These are phyloP conservation scores for Thomomys bottae DNA, from an alignment of 2,113 vertebrate species.

Conservation along the genomic window DNA sequence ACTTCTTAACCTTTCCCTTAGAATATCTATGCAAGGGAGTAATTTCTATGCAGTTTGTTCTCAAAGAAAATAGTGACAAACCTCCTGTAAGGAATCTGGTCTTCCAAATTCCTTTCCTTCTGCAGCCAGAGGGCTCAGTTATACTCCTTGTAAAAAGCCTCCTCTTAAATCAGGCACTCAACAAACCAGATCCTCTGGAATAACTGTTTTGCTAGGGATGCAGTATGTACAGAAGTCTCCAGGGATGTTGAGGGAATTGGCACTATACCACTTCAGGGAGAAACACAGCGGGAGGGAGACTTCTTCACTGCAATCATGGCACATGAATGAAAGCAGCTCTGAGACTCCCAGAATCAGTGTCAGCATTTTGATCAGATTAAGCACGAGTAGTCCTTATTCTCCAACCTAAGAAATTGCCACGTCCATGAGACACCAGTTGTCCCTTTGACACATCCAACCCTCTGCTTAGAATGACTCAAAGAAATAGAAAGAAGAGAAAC, in stretches of 20 bases:
- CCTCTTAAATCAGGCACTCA: neutral
- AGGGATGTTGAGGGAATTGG: neutral
- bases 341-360: neutral
- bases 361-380: neutral
- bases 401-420: neutral
- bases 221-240: neutral
- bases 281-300: neutral
- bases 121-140: neutral
- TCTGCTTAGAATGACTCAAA: neutral
- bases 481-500: neutral
- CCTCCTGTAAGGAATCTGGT: no score
- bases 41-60: neutral
- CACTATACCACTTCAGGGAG: neutral
- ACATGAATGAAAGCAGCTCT: neutral
- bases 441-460: neutral
- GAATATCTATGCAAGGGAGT: neutral
- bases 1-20: neutral
- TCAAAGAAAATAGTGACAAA: neutral
- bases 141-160: neutral
- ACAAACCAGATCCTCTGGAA: neutral
- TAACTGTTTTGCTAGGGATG: neutral
- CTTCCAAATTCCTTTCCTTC: neutral
- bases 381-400: neutral
- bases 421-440: neutral
- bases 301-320: neutral